These are phyloP conservation scores for Mareca penelope DNA, from an alignment of 2,797 vertebrate genomes.

Conservation along the genomic window DNA sequence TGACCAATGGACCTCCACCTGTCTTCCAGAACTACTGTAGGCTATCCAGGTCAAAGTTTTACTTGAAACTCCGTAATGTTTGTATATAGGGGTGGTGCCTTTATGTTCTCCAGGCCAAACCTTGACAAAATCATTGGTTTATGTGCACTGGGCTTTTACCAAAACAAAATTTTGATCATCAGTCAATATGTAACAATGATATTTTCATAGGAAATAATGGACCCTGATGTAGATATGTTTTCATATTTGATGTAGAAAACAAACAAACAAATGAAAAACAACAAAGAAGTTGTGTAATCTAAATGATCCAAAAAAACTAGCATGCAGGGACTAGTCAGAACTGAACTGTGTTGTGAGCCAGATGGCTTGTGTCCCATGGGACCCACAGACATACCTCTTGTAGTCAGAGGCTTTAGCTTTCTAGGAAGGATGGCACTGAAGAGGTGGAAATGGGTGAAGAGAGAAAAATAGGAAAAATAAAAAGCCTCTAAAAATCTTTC, in stretches of 20 bases:
- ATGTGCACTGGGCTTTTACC: neutral
- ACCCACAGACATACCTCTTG: neutral
- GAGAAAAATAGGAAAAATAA: neutral
- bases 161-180: neutral
- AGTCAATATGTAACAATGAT: neutral
- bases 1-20: neutral
- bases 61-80: neutral
- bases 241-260: neutral
- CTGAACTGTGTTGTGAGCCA: neutral
- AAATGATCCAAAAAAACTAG: neutral
- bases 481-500: neutral
- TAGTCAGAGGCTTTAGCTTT: neutral
- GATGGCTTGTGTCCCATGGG: neutral
- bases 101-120: rapidly evolving
- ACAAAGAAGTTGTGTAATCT: neutral
- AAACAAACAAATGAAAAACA: neutral
- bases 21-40: neutral
- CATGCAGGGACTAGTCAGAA: neutral
- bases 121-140: neutral
- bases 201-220: neutral
- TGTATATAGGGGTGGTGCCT: neutral
- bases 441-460: neutral
- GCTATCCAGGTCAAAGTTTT: neutral
- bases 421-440: neutral
- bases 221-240: neutral